Evolutionary conservation across 2,888 invertebrate genomes (phyloP).

Genomic region (Eucera pruinosa): DNA sequence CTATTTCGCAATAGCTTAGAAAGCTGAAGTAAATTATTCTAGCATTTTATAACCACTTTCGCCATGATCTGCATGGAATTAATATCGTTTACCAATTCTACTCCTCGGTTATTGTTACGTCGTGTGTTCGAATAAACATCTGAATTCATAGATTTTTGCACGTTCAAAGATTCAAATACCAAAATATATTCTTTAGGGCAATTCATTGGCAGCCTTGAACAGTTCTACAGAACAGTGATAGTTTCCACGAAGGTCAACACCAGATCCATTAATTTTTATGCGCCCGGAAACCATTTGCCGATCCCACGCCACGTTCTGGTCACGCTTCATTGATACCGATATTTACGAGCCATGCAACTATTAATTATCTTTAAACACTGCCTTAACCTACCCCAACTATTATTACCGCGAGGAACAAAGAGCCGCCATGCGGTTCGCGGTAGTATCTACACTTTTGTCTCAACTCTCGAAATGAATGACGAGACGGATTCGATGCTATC

Average conservation of each 20-base stretch:
- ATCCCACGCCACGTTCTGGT: conserved; percentile 65
- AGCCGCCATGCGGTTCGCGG: conserved; percentile 41
- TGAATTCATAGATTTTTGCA: too few relatives aligned
- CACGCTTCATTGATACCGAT: conserved; percentile 76
- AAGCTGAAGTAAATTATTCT: too few relatives aligned
- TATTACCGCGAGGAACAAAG: conserved; percentile 59
- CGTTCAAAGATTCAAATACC: neutral
- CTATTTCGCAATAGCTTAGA: too few relatives aligned
- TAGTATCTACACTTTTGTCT: neutral
- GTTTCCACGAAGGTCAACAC: conserved; percentile 60
- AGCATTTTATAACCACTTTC: too few relatives aligned
- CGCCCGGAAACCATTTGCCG: conserved; percentile 73
- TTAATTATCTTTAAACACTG: conserved; percentile 76
- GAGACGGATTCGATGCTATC: neutral
- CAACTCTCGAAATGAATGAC: neutral
- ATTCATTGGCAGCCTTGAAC: conserved; percentile 38
- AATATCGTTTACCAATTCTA: too few relatives aligned
- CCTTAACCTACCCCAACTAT: conserved; percentile 75
- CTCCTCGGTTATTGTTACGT: too few relatives aligned
- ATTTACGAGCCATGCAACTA: conserved; percentile 75
- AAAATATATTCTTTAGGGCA: neutral
- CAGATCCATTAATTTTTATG: conserved; percentile 77
- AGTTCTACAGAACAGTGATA: conserved; percentile 38
- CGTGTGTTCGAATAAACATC: too few relatives aligned
- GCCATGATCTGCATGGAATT: too few relatives aligned